Evolutionary conservation across 2,888 invertebrate species (phyloP).

Genomic region (Atrina japonica): DNA sequence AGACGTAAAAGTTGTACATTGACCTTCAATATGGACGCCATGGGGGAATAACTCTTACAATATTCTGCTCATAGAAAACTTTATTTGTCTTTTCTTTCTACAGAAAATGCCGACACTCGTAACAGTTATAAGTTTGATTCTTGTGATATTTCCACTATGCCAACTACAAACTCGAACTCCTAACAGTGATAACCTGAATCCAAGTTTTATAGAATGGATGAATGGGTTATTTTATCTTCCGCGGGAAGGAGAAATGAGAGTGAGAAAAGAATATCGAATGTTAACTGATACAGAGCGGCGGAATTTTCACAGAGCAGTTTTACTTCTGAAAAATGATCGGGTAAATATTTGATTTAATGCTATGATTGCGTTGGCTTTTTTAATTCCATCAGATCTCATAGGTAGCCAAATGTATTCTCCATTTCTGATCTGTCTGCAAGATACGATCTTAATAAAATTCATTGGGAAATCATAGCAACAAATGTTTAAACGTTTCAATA

Average conservation of each 20-base stretch:
- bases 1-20: too few relatives aligned
- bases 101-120: slow-evolving; percentile 53
- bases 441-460: too few relatives aligned
- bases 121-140: slow-evolving; percentile 37
- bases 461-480: too few relatives aligned
- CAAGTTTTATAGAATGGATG: slow-evolving; percentile 58
- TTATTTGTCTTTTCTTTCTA: not conserved
- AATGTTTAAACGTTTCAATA: too few relatives aligned
- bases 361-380: too few relatives aligned
- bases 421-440: too few relatives aligned
- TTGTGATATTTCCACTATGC: slow-evolving; percentile 51
- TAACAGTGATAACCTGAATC: slow-evolving; percentile 49
- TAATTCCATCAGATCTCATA: too few relatives aligned
- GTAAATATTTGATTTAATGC: slow-evolving; percentile 45
- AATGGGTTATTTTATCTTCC: slow-evolving; percentile 61
- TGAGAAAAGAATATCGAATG: slow-evolving; percentile 69
- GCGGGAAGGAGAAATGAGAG: slow-evolving; percentile 57
- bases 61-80: too few relatives aligned
- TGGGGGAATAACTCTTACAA: too few relatives aligned
- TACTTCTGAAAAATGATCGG: slow-evolving; percentile 64
- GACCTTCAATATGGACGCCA: too few relatives aligned
- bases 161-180: slow-evolving; percentile 52
- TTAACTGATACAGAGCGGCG: slow-evolving; percentile 62
- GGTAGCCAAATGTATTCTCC: too few relatives aligned
- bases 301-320: slow-evolving; percentile 62